Evolutionary conservation across 2,797 vertebrate genomes (phyloP), one percentile per base, ranked within the genome.

Genomic region (Brachyrhaphis roseni): DNA sequence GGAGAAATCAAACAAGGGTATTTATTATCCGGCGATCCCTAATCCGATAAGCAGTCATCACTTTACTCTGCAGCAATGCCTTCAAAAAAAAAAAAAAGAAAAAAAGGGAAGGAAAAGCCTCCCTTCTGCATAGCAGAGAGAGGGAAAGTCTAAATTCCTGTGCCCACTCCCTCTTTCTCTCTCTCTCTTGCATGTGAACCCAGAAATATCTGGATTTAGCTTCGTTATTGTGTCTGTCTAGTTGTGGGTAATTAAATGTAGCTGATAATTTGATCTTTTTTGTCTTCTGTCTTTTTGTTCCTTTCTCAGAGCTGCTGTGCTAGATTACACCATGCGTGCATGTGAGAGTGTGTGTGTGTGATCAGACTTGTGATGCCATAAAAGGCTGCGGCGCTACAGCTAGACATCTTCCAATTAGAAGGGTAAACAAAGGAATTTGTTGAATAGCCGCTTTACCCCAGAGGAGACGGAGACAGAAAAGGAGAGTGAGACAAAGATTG

Each of bases 11-110:
- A 94, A 94, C 93, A 92, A 91, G 92, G 84, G 88, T 92, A 93
- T 95, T 96, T 95, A 95, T 94, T 94, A 95, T 93, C 88, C 83
- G 41, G 85, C 72, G 91, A 95, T 94, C 87, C 85, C 86, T 95
- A 94, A 96, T 95, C 94, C 88, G 90, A 95, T 95, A 95, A 95
- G 77, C 93, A 92, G 91, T 89, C 91, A 93, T 93, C 94, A 93
- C 93, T 95, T 93, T 92, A 92, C 91, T 94, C 87, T 82, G 84
- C 87, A 87, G 87, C 83, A 57, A 88, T 87, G 88, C 71, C 83
- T 89, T 87, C 77, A 84, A 79, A 90, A 78, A 75, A 6, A 26
- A 45, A 34, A 31, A 80, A 43, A 43, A 47, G 26, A 39, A 41
- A 59, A 59, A 13, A 11, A 28, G 28, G n/a, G 53, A 57, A 76